A percentile compares a stretch with the other conserved stretches of the same genome.
Evolutionary conservation across 2,113 vertebrate species (phyloP).

Genomic region (Clarias batrachus): DNA sequence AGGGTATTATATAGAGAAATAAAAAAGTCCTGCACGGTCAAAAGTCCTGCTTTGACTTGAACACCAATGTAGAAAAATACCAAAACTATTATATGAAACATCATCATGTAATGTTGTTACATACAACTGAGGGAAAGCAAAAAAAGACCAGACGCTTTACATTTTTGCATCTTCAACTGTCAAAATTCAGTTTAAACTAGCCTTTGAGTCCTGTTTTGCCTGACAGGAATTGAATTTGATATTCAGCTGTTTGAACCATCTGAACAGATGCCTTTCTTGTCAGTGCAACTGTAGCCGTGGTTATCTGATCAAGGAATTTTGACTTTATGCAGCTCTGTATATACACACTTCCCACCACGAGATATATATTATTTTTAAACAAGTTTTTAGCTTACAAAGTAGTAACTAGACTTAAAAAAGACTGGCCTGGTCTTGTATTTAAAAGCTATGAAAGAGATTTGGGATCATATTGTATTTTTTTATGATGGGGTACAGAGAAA

Average conservation of each 20-base stretch:
- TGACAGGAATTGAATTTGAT: neutral
- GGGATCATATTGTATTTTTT: neutral
- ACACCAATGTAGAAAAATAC: no score
- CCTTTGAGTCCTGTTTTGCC: neutral
- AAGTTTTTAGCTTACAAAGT: neutral
- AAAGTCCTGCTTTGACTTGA: no score
- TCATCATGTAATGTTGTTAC: neutral
- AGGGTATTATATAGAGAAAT: no score
- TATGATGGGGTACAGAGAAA: neutral
- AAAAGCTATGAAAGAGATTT: neutral
- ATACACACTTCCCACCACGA: neutral
- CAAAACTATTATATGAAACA: neutral
- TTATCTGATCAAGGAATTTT: neutral
- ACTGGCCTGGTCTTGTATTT: neutral
- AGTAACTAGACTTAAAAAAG: neutral
- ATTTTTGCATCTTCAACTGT: neutral
- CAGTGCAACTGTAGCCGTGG: neutral
- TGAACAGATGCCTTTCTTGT: neutral
- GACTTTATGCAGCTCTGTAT: neutral
- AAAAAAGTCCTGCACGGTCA: no score
- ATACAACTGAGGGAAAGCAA: no score
- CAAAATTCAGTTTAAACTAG: neutral
- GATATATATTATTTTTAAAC: neutral
- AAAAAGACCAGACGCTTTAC: neutral
- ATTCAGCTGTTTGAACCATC: neutral